Percentiles rank a stretch among this genome's conserved stretches.
Evolutionary conservation across 2,797 vertebrate species (phyloP).

Genomic region (Crocodylus rhombifer): DNA sequence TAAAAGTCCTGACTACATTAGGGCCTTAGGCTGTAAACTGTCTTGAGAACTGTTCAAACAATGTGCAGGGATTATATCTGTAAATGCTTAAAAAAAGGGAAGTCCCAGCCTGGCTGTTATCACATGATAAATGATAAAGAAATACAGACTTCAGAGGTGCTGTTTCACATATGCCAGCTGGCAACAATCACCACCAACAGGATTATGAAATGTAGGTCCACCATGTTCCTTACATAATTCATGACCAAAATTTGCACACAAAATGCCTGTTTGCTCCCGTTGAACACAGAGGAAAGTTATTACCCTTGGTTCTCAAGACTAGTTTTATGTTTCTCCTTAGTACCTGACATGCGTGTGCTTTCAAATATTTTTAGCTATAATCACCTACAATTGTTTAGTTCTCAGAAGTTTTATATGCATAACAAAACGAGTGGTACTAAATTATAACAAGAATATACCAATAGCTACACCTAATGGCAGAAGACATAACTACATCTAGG

Average conservation of each 20-base stretch:
- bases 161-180: neutral
- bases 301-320: neutral
- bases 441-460: neutral
- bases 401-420: fast-evolving
- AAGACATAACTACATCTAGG: neutral
- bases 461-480: conserved; percentile 66
- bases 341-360: neutral
- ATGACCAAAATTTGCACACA: fast-evolving
- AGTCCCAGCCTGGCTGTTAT: neutral
- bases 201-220: neutral
- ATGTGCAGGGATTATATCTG: neutral
- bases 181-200: neutral
- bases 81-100: too few species aligned
- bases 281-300: neutral
- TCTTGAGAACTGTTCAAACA: neutral
- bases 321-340: neutral
- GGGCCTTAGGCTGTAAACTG: neutral
- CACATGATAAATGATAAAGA: neutral
- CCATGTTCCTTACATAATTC: fast-evolving
- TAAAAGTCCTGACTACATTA: neutral
- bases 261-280: fast-evolving
- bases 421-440: fast-evolving
- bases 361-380: neutral
- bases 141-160: neutral
- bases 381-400: fast-evolving